Percentiles rank a stretch among this genome's conserved stretches.
phyloP scores from a whole-genome alignment of 2,113 vertebrate species.

The Sapajus apella region DNA sequence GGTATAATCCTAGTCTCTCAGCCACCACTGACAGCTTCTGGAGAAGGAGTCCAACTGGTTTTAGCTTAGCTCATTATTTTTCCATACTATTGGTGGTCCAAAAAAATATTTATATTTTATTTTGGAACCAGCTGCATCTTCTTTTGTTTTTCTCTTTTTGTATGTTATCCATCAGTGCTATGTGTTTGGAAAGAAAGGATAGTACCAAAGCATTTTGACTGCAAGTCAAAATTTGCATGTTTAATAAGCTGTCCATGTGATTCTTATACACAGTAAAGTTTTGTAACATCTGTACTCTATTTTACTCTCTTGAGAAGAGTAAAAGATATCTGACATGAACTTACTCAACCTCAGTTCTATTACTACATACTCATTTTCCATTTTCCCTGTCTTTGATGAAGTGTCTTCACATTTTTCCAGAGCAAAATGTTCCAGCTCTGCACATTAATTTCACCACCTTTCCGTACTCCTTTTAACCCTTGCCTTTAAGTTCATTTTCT shows the following conservation, averaged over 20 bases:
- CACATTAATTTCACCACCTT: not conserved
- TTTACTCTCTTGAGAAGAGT: not conserved
- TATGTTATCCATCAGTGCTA: not conserved
- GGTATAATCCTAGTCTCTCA: not conserved
- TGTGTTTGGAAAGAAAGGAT: not conserved
- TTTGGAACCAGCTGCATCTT: slow-evolving; percentile 21
- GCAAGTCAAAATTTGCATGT: not conserved
- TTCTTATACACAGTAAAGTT: not conserved
- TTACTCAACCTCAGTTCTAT: not conserved
- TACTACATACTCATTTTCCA: not conserved
- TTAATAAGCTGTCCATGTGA: not conserved
- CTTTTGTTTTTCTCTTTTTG: not conserved
- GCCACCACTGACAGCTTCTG: not conserved
- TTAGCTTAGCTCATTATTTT: not conserved
- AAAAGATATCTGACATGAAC: not conserved
- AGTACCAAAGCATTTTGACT: not conserved
- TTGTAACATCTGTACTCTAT: not conserved
- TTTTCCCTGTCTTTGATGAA: slow-evolving; percentile 35
- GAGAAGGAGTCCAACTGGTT: not conserved
- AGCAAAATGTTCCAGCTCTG: not conserved
- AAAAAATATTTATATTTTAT: slow-evolving; percentile 2
- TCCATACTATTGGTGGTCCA: not conserved
- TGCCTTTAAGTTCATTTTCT: not conserved
- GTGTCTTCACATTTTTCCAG: slow-evolving; percentile 2
- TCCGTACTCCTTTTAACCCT: not conserved